phyloP scores from a whole-genome alignment of 1,140 invertebrate species.

The Drosophila aff. region DNA sequence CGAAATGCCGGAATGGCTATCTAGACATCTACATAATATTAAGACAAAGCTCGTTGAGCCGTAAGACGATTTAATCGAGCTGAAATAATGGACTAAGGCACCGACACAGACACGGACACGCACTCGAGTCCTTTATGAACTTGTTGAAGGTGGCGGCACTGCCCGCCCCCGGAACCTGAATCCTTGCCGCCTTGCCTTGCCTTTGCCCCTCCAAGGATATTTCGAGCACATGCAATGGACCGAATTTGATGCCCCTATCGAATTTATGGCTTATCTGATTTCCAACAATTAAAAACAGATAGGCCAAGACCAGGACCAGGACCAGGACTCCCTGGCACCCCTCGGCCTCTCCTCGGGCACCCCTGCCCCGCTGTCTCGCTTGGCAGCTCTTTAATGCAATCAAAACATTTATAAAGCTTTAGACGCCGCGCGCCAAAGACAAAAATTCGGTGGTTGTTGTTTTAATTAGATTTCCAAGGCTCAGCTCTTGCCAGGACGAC shows the following conservation, averaged over 20 bases:
- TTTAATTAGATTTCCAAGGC: constrained; percentile 82
- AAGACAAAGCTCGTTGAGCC: constrained; percentile 82
- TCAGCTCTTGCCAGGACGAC: constrained; percentile 57
- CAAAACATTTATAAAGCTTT: constrained; percentile 83
- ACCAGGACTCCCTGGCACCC: neutral
- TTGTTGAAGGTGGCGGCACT: constrained; percentile 31
- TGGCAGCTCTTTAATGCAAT: constrained; percentile 81
- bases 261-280: constrained; percentile 68
- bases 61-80: constrained; percentile 83
- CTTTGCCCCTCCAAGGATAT: neutral
- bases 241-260: constrained; percentile 54
- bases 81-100: constrained; percentile 80
- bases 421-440: constrained; percentile 63
- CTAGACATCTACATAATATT: constrained; percentile 83
- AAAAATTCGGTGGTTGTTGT: constrained; percentile 82
- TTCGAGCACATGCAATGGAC: constrained; percentile 34
- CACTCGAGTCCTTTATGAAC: constrained; percentile 35
- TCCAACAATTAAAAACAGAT: constrained; percentile 62
- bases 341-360: neutral
- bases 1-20: constrained; percentile 45
- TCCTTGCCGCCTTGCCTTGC: neutral
- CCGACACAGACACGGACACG: constrained; percentile 10
- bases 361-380: constrained; percentile 53
- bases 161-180: neutral
- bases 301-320: neutral